Conservation (phyloP, 2,888 invertebrate species). For the Helicoverpa assulta region DNA sequence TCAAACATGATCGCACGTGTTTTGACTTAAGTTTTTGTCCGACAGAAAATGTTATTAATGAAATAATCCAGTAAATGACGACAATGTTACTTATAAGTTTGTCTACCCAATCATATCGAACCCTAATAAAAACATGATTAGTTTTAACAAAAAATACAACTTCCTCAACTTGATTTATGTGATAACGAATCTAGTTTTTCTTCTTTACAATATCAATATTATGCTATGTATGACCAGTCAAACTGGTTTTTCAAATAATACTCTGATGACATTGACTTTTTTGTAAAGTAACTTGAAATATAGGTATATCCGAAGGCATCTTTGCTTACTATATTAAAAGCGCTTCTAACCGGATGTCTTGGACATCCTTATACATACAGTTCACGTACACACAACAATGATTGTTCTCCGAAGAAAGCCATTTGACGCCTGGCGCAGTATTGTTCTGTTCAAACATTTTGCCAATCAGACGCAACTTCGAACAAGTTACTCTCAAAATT, state of each 20-base stretch:
- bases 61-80: neutral
- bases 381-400: no score
- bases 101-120: neutral
- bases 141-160: conserved; percentile 9
- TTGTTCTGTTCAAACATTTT: no score
- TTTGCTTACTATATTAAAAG: no score
- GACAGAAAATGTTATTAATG: neutral
- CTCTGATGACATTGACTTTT: neutral
- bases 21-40: no score
- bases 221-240: no score
- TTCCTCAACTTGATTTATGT: conserved; percentile 3
- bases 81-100: neutral
- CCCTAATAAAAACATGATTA: conserved; percentile 15
- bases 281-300: neutral
- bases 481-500: no score
- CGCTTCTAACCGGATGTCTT: no score
- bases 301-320: neutral
- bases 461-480: no score
- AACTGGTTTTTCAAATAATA: conserved; percentile 5
- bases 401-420: no score
- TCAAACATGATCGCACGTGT: no score
- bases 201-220: neutral
- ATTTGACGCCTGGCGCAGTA: no score
- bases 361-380: no score
- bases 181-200: conserved; percentile 8